These are phyloP conservation scores for Brachypterus glaber DNA, from an alignment of 2,888 invertebrate species.

Conservation along the genomic window DNA sequence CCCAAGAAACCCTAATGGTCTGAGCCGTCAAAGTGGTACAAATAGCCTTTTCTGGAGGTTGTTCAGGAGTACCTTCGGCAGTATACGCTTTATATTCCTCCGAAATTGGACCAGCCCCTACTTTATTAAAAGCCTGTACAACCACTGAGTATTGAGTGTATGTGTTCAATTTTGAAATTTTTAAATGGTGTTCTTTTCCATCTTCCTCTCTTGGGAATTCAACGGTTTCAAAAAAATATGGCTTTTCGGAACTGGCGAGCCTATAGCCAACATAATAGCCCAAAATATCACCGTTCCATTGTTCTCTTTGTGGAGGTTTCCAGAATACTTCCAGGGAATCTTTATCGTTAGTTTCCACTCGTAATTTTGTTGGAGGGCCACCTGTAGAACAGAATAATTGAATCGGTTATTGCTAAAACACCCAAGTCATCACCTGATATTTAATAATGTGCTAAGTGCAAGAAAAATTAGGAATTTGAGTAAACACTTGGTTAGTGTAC, in stretches of 20 bases:
- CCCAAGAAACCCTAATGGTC: conserved; percentile 90
- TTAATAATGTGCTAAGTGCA: too few relatives aligned
- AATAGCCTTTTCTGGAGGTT: conserved; percentile 83
- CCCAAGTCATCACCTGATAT: too few relatives aligned
- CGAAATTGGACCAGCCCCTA: conserved; percentile 86
- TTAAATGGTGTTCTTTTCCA: conserved; percentile 80
- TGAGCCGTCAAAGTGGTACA: conserved; percentile 91
- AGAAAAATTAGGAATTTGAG: too few relatives aligned
- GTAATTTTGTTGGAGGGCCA: conserved; percentile 73
- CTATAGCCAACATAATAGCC: conserved; percentile 89
- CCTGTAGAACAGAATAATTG: conserved; percentile 38
- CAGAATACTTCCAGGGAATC: conserved; percentile 79
- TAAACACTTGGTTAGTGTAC: too few relatives aligned
- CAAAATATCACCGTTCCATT: conserved; percentile 87
- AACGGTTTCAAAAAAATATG: conserved; percentile 83
- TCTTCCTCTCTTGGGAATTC: conserved; percentile 88
- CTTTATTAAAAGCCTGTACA: conserved; percentile 89
- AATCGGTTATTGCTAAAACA: too few relatives aligned
- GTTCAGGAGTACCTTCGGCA: conserved; percentile 88
- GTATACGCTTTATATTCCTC: conserved; percentile 85
- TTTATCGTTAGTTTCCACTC: conserved; percentile 80
- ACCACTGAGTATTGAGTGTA: conserved; percentile 95
- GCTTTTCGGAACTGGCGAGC: conserved; percentile 73
- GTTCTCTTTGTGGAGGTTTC: conserved; percentile 81
- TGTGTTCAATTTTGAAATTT: conserved; percentile 49